A percentile compares a stretch with the other conserved stretches of the same genome.
These are phyloP conservation scores for Trinectes maculatus DNA, from an alignment of 2,113 vertebrate species.

Conservation along the genomic window DNA sequence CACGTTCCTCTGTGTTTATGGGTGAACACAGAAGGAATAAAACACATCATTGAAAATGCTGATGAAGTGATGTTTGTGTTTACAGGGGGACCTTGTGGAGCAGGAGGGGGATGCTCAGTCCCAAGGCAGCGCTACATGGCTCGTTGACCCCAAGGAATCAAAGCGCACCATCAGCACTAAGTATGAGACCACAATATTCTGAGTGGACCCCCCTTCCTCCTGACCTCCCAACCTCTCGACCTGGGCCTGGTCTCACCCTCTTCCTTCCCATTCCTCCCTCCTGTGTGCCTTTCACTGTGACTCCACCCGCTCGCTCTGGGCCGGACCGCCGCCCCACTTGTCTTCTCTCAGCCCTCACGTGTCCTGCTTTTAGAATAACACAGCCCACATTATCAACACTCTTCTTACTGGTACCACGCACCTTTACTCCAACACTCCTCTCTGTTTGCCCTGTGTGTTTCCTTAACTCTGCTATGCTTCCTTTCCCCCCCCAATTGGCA, in stretches of 20 bases:
- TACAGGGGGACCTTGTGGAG: slow-evolving; percentile 87
- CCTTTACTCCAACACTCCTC: slow-evolving; percentile 3
- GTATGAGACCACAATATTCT: slow-evolving; percentile 99
- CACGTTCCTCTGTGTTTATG: too few species aligned
- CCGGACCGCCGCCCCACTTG: slow-evolving; percentile 29
- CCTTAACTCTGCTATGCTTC: slow-evolving; percentile 27
- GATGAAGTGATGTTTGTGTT: slow-evolving; percentile 19
- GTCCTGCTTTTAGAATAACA: slow-evolving; percentile 18
- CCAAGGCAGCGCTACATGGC: slow-evolving; percentile 91
- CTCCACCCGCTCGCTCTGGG: slow-evolving; percentile 29
- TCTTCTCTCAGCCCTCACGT: slow-evolving; percentile 5
- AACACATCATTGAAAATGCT: too few species aligned
- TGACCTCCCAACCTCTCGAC: slow-evolving; percentile 33
- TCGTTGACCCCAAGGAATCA: slow-evolving; percentile 93
- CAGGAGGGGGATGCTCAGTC: slow-evolving; percentile 86
- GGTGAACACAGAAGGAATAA: too few species aligned
- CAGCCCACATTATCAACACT: slow-evolving; percentile 12
- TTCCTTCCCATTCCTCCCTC: slow-evolving; percentile 43
- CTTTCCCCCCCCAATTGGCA: neutral
- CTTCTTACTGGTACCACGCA: slow-evolving; percentile 20
- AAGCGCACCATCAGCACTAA: slow-evolving; percentile 97
- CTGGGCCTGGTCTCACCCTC: slow-evolving; percentile 42
- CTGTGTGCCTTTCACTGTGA: slow-evolving; percentile 75
- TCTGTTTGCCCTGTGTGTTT: slow-evolving; percentile 27
- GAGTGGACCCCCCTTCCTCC: slow-evolving; percentile 71